A percentile compares a stretch with the other conserved stretches of the same genome.
Evolutionary conservation across 1,140 invertebrate genomes (phyloP).

Genomic region (Dryas iulia): DNA sequence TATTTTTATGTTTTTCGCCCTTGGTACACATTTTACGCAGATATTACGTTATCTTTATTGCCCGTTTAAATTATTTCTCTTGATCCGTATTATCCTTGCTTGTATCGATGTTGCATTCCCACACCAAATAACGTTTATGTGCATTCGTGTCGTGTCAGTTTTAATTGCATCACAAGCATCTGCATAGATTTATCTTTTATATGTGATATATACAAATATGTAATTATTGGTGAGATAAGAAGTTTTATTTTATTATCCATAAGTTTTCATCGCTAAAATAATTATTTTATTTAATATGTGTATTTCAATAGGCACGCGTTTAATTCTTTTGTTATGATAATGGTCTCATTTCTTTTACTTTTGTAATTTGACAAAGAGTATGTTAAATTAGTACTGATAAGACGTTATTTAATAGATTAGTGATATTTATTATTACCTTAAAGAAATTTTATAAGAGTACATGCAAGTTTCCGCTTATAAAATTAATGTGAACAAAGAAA

Average conservation of each 20-base stretch:
- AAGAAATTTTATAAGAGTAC: too few species aligned
- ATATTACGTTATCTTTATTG: slow-evolving; percentile 45
- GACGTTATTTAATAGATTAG: too few species aligned
- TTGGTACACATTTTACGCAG: slow-evolving; percentile 39
- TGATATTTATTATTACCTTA: too few species aligned
- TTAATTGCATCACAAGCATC: slow-evolving; percentile 12
- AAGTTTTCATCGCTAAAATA: too few species aligned
- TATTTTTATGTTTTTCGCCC: slow-evolving; percentile 66
- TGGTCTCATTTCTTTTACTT: not conserved
- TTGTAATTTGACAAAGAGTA: not conserved
- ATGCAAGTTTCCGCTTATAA: too few species aligned
- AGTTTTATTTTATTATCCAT: too few species aligned
- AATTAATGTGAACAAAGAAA: too few species aligned
- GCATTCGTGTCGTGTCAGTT: not conserved
- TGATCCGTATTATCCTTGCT: slow-evolving; percentile 12
- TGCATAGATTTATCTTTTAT: not conserved
- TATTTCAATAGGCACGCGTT: not conserved
- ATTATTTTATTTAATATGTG: not conserved
- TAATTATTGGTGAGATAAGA: too few species aligned
- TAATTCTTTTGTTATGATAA: not conserved
- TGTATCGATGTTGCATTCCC: slow-evolving; percentile 6
- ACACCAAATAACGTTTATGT: slow-evolving; percentile 17
- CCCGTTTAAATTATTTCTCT: slow-evolving; percentile 29
- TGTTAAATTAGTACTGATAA: too few species aligned
- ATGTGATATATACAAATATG: not conserved